A percentile compares a stretch with the other conserved stretches of the same genome.
Evolutionary conservation across 2,797 vertebrate species (phyloP).

Genomic region (Macrochelys suwanniensis): DNA sequence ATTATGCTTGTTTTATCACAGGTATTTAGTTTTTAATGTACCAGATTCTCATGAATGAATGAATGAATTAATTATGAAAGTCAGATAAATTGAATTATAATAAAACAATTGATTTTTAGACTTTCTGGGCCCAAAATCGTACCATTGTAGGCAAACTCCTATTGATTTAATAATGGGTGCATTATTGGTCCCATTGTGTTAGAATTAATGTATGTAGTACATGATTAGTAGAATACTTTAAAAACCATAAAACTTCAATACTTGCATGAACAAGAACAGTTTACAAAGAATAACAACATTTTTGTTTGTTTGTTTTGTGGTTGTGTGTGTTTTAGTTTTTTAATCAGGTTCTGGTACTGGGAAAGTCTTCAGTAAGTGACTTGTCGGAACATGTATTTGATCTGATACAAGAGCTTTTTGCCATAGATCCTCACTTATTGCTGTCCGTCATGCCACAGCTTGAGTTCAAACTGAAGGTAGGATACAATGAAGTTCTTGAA

Average conservation of each 20-base stretch:
- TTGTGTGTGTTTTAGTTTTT: slow-evolving; percentile 89
- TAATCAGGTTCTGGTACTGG: slow-evolving; percentile 98
- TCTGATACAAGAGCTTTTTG: slow-evolving; percentile 98
- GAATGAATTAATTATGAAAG: neutral
- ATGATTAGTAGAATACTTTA: rapidly evolving
- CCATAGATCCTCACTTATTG: slow-evolving; percentile 96
- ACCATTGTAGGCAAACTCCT: neutral
- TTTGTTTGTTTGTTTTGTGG: neutral
- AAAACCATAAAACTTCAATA: rapidly evolving
- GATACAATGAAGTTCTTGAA: slow-evolving; percentile 37
- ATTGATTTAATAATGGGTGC: neutral
- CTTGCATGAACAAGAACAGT: neutral
- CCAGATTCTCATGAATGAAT: neutral
- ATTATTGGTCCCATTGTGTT: neutral
- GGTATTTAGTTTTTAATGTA: neutral
- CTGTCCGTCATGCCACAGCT: slow-evolving; percentile 98
- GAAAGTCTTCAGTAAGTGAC: slow-evolving; percentile 98
- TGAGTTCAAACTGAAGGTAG: slow-evolving; percentile 98
- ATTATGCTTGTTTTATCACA: neutral
- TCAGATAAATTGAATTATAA: neutral
- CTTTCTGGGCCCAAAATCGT: neutral
- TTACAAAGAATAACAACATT: neutral
- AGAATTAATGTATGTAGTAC: neutral
- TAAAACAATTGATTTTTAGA: neutral
- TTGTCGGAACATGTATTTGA: slow-evolving; percentile 98